These are phyloP conservation scores for Cydia amplana DNA, from an alignment of 1,140 invertebrate genomes.

Conservation along the genomic window DNA sequence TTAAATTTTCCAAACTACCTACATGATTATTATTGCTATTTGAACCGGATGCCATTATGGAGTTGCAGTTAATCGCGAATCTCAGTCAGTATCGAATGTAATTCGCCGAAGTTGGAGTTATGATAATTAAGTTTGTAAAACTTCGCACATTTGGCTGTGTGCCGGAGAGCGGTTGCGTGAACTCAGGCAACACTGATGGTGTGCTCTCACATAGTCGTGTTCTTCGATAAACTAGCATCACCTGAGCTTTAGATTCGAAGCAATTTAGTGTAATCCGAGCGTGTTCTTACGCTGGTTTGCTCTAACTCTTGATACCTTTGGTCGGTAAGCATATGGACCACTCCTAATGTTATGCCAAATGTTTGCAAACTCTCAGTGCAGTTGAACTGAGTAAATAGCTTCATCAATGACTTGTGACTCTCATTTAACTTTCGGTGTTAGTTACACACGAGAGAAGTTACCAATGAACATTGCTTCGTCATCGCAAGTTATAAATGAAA, in stretches of 20 bases:
- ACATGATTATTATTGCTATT: no score
- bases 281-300: background rate
- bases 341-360: conserved; percentile 8
- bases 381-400: conserved; percentile 31
- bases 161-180: conserved; percentile 10
- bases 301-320: background rate
- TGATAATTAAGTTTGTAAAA: conserved; percentile 31
- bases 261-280: background rate
- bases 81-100: conserved; percentile 16
- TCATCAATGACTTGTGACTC: conserved; percentile 22
- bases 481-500: background rate
- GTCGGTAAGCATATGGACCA: background rate
- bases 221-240: background rate
- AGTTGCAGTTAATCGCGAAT: background rate
- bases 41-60: background rate
- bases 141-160: conserved; percentile 27
- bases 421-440: conserved; percentile 21
- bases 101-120: conserved; percentile 24
- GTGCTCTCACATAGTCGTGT: background rate
- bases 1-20: no score
- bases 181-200: conserved; percentile 4
- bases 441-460: background rate
- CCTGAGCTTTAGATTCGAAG: background rate
- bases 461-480: background rate
- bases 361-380: conserved; percentile 29